Evolutionary conservation across 2,888 invertebrate species (phyloP), one percentile per base, ranked within the genome.

Genomic region (Drosophila putrida): DNA sequence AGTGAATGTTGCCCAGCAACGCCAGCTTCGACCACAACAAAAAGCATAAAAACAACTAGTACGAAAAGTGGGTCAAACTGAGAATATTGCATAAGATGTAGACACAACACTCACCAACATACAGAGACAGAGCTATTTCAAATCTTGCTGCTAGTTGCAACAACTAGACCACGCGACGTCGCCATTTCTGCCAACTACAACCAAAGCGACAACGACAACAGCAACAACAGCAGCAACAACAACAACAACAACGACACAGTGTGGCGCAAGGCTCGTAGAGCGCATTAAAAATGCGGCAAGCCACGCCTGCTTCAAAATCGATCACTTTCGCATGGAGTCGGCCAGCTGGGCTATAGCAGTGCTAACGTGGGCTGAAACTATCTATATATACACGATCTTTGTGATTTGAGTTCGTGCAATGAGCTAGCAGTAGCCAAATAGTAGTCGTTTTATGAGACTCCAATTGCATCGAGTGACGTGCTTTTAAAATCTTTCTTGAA

Each of bases 271-370:
- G 71, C 74, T 63, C 59, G 53, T 51, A 62, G 53, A 65, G 61
- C 75, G 61, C 73, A 77, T 81, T 78, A 60, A 54, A 75, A 80
- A 82, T 76, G 67, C 77, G 68, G 73, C 64, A 61, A 44, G 68
- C 90, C 86, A 89, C 86, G 90, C 86, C 86, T 81, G 86, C 71
- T 54, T 86, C 64, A 89, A 89, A 88, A 89, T 89, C 90, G 86
- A 87, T 87, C 90, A 87, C 86, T 87, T 87, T 87, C 90, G 88
- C 84, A 88, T 86, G 54, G 74, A 82, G 46, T 62, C 39, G 55
- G 31, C 61, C 73, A 64, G 64, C 63, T 63, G 60, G 51, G 55
- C 54, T 35, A 47, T 39, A 46, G 36, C 58, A 75, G 47, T 39
- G 50, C 41, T 51, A 62, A 50, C 51, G 54, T 63, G 47, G 63